Conservation (phyloP, 2,797 vertebrate species). For the Ciconia nigra region DNA sequence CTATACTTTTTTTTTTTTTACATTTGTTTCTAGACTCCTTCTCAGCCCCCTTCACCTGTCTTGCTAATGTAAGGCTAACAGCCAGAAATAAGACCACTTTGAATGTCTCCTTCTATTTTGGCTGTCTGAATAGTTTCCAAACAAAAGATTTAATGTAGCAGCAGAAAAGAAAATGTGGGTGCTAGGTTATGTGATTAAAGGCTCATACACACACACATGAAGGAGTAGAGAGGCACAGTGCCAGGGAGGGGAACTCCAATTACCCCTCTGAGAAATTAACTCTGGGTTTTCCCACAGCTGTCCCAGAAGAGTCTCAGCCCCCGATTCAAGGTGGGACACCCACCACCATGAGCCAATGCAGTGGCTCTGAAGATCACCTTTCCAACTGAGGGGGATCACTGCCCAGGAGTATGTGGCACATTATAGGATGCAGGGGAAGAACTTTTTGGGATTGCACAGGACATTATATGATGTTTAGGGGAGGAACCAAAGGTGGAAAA, state of each 20-base stretch:
- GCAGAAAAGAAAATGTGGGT: background rate
- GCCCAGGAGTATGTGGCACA: background rate
- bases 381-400: background rate
- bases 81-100: background rate
- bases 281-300: background rate
- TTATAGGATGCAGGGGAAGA: background rate
- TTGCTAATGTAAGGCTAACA: background rate
- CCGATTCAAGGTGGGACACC: background rate
- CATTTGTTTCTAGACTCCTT: background rate
- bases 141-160: background rate
- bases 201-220: background rate
- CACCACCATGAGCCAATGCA: background rate
- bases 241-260: background rate
- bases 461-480: background rate
- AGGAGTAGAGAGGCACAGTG: background rate
- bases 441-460: background rate
- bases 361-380: background rate
- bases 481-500: background rate
- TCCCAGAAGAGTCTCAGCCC: background rate
- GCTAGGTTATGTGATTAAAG: background rate
- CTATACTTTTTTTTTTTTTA: background rate
- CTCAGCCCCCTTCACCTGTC: background rate
- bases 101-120: background rate
- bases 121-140: background rate
- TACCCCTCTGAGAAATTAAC: background rate